These are phyloP conservation scores for Diloba caeruleocephala DNA, from an alignment of 2,888 invertebrate species.

Conservation along the genomic window DNA sequence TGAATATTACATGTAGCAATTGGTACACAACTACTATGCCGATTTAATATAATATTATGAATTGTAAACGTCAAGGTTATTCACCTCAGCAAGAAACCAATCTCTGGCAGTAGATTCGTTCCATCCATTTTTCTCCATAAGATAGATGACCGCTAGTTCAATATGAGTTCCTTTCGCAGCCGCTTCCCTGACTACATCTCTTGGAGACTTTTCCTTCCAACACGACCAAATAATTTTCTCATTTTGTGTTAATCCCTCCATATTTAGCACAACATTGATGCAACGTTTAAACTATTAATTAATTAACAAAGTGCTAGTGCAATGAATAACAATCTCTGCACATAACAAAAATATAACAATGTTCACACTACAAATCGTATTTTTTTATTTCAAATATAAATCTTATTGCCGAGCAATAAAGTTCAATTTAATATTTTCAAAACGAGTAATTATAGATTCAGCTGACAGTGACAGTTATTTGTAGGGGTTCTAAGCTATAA, in stretches of 20 bases:
- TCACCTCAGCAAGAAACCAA: slow-evolving; percentile 89
- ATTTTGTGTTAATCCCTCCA: slow-evolving; percentile 90
- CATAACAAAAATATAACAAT: slow-evolving; percentile 51
- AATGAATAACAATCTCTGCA: slow-evolving; percentile 37
- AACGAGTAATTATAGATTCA: slow-evolving; percentile 5
- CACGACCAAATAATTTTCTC: slow-evolving; percentile 90
- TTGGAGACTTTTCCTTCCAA: slow-evolving; percentile 90
- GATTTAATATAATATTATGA: too few species aligned
- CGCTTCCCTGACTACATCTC: slow-evolving; percentile 91
- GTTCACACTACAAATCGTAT: slow-evolving; percentile 4
- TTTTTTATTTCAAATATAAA: slow-evolving; percentile 4
- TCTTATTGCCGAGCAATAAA: fast-evolving
- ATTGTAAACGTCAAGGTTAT: slow-evolving; percentile 39
- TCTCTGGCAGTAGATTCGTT: slow-evolving; percentile 83
- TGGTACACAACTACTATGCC: neutral
- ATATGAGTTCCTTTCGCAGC: slow-evolving; percentile 91
- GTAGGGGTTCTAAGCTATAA: neutral
- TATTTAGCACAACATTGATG: slow-evolving; percentile 51
- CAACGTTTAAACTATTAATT: slow-evolving; percentile 25
- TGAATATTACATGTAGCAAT: neutral
- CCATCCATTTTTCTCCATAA: slow-evolving; percentile 88
- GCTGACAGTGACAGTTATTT: slow-evolving; percentile 31
- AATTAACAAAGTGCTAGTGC: slow-evolving; percentile 29
- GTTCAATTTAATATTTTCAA: slow-evolving; percentile 26
- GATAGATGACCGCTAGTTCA: slow-evolving; percentile 88